Conservation (phyloP, 1,140 invertebrate genomes). For the Zaprionus nigranus region DNA sequence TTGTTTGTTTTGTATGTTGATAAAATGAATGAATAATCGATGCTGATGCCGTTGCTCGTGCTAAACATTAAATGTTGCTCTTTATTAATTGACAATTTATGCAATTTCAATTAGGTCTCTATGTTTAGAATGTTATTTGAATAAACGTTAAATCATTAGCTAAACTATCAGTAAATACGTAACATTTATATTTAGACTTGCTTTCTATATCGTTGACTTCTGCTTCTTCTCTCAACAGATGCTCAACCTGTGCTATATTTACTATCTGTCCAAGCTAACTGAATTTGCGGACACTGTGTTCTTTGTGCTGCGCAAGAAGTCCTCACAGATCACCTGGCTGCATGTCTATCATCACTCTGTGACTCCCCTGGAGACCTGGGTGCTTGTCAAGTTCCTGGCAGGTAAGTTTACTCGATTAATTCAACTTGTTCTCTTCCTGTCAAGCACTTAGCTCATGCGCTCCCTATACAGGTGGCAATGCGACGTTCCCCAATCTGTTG, state of each 20-base stretch:
- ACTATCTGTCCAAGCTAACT: conserved; percentile 98
- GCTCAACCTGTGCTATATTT: conserved; percentile 97
- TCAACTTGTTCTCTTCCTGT: not conserved
- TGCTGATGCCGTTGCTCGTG: not conserved
- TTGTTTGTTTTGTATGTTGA: not conserved
- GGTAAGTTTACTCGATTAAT: conserved; percentile 86
- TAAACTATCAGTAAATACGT: not conserved
- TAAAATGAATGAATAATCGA: not conserved
- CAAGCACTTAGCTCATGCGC: not conserved
- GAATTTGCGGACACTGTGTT: conserved; percentile 98
- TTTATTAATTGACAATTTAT: not conserved
- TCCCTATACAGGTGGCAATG: conserved; percentile 91
- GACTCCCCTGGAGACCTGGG: conserved; percentile 97
- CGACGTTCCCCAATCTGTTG: conserved; percentile 95
- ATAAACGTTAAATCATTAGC: not conserved
- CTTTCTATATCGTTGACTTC: not conserved
- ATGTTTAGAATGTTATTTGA: not conserved
- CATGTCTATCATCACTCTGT: conserved; percentile 98
- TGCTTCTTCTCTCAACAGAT: conserved; percentile 88
- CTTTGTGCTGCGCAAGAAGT: conserved; percentile 96
- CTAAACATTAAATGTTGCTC: not conserved
- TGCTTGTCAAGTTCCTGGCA: conserved; percentile 96
- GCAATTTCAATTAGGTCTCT: not conserved
- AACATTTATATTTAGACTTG: not conserved
- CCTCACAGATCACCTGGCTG: conserved; percentile 95